Conservation (phyloP, 2,797 vertebrate species). For the Psittacula derbiana region DNA sequence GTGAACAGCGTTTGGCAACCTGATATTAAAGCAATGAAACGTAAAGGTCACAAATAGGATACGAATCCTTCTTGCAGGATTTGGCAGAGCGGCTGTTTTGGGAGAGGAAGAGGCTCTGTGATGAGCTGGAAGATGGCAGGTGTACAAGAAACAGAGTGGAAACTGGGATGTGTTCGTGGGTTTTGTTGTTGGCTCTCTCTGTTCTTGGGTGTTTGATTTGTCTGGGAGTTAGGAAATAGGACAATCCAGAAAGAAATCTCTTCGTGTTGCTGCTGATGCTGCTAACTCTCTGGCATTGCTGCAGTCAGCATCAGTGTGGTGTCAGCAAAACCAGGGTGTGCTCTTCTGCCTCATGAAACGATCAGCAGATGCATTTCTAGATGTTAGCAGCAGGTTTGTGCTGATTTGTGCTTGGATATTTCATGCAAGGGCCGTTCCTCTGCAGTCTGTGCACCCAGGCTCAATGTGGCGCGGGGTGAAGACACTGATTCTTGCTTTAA, state of each 20-base stretch:
- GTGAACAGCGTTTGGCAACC: constrained; percentile 21
- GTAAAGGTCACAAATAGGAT: neutral
- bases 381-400: neutral
- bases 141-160: constrained; percentile 52
- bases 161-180: constrained; percentile 27
- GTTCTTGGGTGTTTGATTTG: constrained; percentile 24
- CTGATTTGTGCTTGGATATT: neutral
- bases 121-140: constrained; percentile 68
- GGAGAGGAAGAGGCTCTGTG: constrained; percentile 59
- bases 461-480: neutral
- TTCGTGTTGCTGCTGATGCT: neutral
- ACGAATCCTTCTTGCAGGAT: constrained; percentile 21
- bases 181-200: constrained; percentile 13
- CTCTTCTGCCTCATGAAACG: neutral
- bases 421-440: neutral
- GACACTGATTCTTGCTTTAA: neutral
- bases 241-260: neutral
- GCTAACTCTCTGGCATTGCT: constrained; percentile 12
- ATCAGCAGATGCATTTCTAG: neutral
- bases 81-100: constrained; percentile 32
- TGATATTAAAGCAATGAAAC: neutral
- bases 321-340: neutral
- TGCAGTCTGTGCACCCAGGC: neutral
- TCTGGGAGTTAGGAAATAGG: constrained; percentile 23
- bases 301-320: neutral